Evolutionary conservation across 1,140 invertebrate species (phyloP).

Genomic region (Venustaconcha ellipsiformis): DNA sequence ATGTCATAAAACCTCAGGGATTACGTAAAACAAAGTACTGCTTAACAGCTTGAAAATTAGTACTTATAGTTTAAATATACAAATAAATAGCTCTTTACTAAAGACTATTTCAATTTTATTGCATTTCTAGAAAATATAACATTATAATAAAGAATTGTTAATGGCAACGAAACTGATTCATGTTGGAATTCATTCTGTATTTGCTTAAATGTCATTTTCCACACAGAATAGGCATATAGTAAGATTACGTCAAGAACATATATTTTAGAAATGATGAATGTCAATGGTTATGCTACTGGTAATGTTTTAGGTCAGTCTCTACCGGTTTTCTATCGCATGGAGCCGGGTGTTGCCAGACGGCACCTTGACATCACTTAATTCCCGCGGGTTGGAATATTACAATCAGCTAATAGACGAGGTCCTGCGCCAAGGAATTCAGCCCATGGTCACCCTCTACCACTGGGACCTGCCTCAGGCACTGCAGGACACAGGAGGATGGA

Average conservation of each 20-base stretch:
- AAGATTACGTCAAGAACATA: neutral
- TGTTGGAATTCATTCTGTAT: too few species aligned
- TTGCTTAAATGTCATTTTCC: neutral
- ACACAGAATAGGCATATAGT: neutral
- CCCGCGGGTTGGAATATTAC: slow-evolving; percentile 58
- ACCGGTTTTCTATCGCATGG: slow-evolving; percentile 66
- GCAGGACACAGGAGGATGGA: slow-evolving; percentile 70
- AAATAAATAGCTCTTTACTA: too few species aligned
- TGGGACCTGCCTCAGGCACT: slow-evolving; percentile 70
- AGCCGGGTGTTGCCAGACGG: slow-evolving; percentile 59
- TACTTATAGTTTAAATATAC: too few species aligned
- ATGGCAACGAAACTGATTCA: too few species aligned
- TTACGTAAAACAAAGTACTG: too few species aligned
- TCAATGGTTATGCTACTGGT: too few species aligned
- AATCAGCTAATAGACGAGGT: slow-evolving; percentile 62
- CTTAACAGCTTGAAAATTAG: too few species aligned
- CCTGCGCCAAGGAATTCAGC: slow-evolving; percentile 45
- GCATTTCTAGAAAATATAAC: too few species aligned
- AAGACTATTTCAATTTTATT: too few species aligned
- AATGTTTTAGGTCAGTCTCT: slow-evolving; percentile 51
- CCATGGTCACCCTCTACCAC: slow-evolving; percentile 72
- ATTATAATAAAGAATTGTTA: too few species aligned
- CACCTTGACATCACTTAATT: slow-evolving; percentile 40
- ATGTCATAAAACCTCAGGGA: too few species aligned
- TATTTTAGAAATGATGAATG: neutral